Evolutionary conservation across 1,140 invertebrate species (phyloP).

Genomic region (Acromyrmex charruanus): DNA sequence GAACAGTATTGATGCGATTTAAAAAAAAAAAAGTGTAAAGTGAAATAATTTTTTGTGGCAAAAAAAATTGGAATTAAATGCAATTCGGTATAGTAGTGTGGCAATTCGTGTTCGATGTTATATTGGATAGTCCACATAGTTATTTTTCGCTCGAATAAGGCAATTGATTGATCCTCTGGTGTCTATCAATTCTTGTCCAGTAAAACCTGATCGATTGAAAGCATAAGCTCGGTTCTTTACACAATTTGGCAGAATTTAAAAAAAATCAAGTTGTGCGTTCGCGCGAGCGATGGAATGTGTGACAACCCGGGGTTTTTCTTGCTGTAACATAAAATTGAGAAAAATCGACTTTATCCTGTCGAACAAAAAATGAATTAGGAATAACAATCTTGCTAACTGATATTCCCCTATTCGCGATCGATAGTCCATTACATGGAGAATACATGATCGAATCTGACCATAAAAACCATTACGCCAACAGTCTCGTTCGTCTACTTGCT

Average conservation of each 20-base stretch:
- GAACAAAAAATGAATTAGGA: neutral
- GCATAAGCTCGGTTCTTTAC: slow-evolving; percentile 30
- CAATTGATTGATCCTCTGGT: slow-evolving; percentile 26
- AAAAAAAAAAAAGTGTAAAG: neutral
- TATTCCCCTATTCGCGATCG: neutral
- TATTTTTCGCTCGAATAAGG: slow-evolving; percentile 34
- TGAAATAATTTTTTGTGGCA: slow-evolving; percentile 26
- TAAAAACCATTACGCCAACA: neutral
- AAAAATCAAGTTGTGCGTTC: slow-evolving; percentile 22
- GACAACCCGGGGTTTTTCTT: neutral
- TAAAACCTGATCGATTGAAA: slow-evolving; percentile 34
- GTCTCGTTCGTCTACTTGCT: no score
- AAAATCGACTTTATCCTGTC: neutral
- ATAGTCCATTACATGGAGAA: neutral
- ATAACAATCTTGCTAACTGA: neutral
- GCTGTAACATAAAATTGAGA: neutral
- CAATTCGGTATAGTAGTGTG: neutral
- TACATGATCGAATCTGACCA: neutral
- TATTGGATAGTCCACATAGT: neutral
- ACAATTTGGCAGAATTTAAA: slow-evolving; percentile 12
- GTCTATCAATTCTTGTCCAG: slow-evolving; percentile 17
- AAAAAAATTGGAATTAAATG: slow-evolving; percentile 10
- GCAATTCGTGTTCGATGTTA: neutral
- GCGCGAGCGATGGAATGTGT: neutral
- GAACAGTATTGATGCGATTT: neutral